Conservation (phyloP, 2,113 vertebrate genomes). For the Ornithorhynchus anatinus region DNA sequence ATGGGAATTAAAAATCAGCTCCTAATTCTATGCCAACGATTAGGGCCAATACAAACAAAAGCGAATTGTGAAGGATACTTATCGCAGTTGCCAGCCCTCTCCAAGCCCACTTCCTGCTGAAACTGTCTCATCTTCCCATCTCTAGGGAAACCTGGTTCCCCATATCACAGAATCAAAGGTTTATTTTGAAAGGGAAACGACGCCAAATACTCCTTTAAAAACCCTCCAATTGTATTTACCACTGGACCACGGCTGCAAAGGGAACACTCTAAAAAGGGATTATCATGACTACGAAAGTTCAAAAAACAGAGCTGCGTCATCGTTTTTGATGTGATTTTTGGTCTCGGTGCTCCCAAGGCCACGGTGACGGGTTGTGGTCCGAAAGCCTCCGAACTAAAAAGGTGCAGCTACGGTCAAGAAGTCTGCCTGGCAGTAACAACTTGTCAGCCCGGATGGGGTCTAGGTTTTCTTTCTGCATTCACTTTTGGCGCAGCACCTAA, state of each 20-base stretch:
- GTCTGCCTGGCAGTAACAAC: no score
- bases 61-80: constrained; percentile 47
- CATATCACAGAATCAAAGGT: constrained; percentile 36
- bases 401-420: no score
- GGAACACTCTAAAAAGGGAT: constrained; percentile 7
- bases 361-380: background rate
- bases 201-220: constrained; percentile 5
- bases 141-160: constrained; percentile 29
- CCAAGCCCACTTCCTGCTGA: constrained; percentile 28
- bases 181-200: constrained; percentile 51
- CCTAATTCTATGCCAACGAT: constrained; percentile 34
- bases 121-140: background rate
- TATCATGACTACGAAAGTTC: background rate
- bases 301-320: background rate
- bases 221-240: background rate
- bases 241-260: constrained; percentile 21
- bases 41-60: constrained; percentile 49
- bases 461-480: no score
- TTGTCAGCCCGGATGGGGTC: no score
- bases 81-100: constrained; percentile 26
- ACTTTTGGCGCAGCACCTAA: no score
- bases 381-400: background rate
- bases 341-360: background rate
- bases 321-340: background rate
- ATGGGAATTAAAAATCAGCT: constrained; percentile 10